phyloP scores from a whole-genome alignment of 1,140 invertebrate genomes.

The Drosophila truncata region DNA sequence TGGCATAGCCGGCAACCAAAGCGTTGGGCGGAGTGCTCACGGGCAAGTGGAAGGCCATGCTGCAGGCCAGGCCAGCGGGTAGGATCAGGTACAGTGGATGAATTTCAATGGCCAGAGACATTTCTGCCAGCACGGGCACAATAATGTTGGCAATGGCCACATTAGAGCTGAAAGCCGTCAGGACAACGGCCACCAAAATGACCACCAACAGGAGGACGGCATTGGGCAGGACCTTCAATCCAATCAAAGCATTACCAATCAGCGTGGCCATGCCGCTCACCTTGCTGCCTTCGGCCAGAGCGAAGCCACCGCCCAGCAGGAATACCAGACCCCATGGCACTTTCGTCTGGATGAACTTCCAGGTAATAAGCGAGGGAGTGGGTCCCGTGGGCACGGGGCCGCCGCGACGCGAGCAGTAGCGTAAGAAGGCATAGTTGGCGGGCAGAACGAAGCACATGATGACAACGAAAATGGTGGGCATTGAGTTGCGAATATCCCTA shows the following conservation, averaged over 20 bases:
- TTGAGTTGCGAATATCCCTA: slow-evolving; percentile 92
- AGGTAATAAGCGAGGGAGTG: slow-evolving; percentile 90
- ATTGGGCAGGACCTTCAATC: slow-evolving; percentile 86
- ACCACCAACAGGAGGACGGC: slow-evolving; percentile 87
- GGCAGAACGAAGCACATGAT: slow-evolving; percentile 93
- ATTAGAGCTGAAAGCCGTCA: slow-evolving; percentile 94
- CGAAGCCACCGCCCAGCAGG: slow-evolving; percentile 93
- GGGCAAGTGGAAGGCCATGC: slow-evolving; percentile 90
- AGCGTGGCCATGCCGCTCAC: slow-evolving; percentile 91
- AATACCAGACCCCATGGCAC: slow-evolving; percentile 92
- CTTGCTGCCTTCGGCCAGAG: slow-evolving; percentile 93
- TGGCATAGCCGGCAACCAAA: slow-evolving; percentile 93
- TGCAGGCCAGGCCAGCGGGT: slow-evolving; percentile 92
- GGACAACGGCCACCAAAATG: slow-evolving; percentile 86
- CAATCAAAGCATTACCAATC: slow-evolving; percentile 89
- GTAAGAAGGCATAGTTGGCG: slow-evolving; percentile 90
- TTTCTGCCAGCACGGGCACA: slow-evolving; percentile 92
- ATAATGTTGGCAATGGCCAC: slow-evolving; percentile 94
- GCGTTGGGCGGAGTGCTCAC: slow-evolving; percentile 96
- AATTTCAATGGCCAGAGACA: slow-evolving; percentile 89
- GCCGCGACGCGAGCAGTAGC: slow-evolving; percentile 87
- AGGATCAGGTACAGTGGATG: slow-evolving; percentile 96
- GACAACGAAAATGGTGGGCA: slow-evolving; percentile 92
- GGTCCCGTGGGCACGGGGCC: slow-evolving; percentile 87
- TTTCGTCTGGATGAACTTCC: slow-evolving; percentile 91